phyloP scores from a whole-genome alignment of 2,113 vertebrate genomes.

The Rhinogobius similis region DNA sequence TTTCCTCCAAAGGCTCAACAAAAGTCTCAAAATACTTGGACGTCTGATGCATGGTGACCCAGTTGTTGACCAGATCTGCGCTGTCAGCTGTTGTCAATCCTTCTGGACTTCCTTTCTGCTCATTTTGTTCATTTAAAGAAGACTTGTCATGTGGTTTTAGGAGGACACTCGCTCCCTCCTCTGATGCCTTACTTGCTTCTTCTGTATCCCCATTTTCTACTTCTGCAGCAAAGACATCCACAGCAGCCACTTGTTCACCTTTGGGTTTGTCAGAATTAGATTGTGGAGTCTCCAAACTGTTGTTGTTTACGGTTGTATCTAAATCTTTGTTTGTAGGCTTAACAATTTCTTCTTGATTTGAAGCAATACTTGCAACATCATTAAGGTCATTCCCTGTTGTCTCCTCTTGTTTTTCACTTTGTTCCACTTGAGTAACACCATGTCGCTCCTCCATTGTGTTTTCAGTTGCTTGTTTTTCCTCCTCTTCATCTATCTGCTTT shows the following conservation, averaged over 20 bases:
- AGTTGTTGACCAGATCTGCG: conserved; percentile 71
- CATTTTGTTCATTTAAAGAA: background rate
- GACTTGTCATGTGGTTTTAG: conserved; percentile 50
- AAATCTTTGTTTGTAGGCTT: background rate
- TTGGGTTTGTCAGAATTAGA: background rate
- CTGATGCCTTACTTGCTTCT: conserved; percentile 53
- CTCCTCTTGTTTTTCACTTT: background rate
- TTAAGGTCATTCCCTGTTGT: background rate
- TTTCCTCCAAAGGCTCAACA: conserved; percentile 73
- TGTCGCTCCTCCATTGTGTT: conserved; percentile 4
- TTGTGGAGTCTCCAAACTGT: background rate
- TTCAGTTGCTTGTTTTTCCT: conserved; percentile 15
- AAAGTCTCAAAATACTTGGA: conserved; percentile 75
- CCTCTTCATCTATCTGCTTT: background rate
- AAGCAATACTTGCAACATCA: background rate
- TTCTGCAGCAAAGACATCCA: conserved; percentile 2
- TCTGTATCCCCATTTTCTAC: conserved; percentile 49
- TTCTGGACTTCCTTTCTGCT: conserved; percentile 34
- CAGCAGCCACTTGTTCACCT: background rate
- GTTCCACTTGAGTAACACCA: background rate
- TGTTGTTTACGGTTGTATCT: background rate
- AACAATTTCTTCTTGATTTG: conserved; percentile 7
- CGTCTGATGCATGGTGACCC: conserved; percentile 70
- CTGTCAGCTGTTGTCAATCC: conserved; percentile 37
- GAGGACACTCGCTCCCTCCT: conserved; percentile 61